A percentile compares a stretch with the other conserved stretches of the same genome.
phyloP scores from a whole-genome alignment of 2,113 vertebrate genomes.

The Myiagra hebetior region DNA sequence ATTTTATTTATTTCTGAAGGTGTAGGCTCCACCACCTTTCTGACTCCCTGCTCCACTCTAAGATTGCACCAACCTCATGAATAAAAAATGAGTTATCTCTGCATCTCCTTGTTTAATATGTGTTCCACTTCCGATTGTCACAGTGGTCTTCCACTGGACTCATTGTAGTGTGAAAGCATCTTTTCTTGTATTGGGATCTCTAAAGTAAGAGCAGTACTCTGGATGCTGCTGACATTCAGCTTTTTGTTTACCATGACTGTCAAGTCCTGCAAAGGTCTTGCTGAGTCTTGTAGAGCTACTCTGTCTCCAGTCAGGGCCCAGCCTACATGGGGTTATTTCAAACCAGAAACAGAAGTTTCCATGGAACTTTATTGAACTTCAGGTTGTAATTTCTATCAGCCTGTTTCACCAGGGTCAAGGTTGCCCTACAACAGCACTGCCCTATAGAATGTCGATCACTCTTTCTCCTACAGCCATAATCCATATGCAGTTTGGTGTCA shows the following conservation, averaged over 20 bases:
- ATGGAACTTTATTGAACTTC: background rate
- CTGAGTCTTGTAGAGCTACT: background rate
- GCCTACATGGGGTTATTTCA: background rate
- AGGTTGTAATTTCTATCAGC: background rate
- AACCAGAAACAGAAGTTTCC: background rate
- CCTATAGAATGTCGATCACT: background rate
- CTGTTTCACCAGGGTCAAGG: background rate
- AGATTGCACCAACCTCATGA: background rate
- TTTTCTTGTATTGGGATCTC: background rate
- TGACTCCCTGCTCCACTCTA: background rate
- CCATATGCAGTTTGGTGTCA: background rate
- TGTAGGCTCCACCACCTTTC: background rate
- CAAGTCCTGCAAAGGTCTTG: background rate
- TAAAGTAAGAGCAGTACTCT: background rate
- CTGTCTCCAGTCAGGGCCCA: background rate
- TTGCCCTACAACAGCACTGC: background rate
- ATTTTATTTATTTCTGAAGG: background rate
- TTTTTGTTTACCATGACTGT: background rate
- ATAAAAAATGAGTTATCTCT: background rate
- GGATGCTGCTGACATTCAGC: background rate
- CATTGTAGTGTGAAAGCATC: background rate
- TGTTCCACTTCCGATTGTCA: background rate
- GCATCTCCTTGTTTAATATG: background rate
- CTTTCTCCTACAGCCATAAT: background rate
- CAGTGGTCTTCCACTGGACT: background rate